phyloP scores from a whole-genome alignment of 2,797 vertebrate species.

The Myotis myotis region DNA sequence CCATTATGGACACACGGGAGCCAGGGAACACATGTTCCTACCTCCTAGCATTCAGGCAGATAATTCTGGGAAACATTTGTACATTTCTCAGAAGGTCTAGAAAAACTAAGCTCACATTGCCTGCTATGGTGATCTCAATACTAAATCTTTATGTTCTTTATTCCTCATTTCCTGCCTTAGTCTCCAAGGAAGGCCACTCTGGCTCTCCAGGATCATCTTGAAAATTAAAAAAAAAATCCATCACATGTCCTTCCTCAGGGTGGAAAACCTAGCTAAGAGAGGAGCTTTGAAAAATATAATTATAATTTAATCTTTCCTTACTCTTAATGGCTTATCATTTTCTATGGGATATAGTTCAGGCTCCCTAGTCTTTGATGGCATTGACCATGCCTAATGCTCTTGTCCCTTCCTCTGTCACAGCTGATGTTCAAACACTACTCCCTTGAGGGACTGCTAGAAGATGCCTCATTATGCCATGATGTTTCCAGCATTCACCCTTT shows the following conservation, averaged over 20 bases:
- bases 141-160: not conserved
- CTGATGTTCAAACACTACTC: not conserved
- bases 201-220: not conserved
- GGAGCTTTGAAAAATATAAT: not conserved
- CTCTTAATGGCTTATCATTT: not conserved
- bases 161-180: not conserved
- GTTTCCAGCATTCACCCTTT: not conserved
- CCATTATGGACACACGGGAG: not conserved
- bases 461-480: not conserved
- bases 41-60: not conserved
- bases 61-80: not conserved
- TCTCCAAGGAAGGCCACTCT: not conserved
- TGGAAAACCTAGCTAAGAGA: not conserved
- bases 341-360: not conserved
- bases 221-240: not conserved
- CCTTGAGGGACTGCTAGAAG: not conserved
- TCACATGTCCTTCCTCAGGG: not conserved
- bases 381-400: not conserved
- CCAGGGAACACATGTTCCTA: not conserved
- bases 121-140: not conserved
- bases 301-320: not conserved
- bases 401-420: not conserved
- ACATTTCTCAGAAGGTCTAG: not conserved
- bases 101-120: not conserved
- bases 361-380: not conserved